Conservation (phyloP, 2,888 invertebrate species). For the Parochlus steinenii region DNA sequence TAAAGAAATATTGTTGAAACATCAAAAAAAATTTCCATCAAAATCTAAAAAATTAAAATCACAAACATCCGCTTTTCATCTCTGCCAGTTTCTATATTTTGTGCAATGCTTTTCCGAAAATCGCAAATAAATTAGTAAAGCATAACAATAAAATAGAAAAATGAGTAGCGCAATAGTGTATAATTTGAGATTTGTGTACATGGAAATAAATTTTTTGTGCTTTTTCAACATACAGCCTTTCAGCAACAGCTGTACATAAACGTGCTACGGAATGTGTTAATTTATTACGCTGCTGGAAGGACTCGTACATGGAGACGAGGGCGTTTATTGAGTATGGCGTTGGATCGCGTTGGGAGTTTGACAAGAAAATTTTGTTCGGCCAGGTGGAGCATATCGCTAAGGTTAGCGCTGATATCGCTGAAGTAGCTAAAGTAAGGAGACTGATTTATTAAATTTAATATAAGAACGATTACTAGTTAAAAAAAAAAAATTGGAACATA, state of each 20-base stretch:
- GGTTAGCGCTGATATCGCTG: conserved; percentile 63
- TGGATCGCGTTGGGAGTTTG: conserved; percentile 84
- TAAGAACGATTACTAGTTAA: neutral
- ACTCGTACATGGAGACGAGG: conserved; percentile 57
- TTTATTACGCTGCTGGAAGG: conserved; percentile 31
- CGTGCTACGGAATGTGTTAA: conserved; percentile 28
- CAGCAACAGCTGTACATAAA: conserved; percentile 23
- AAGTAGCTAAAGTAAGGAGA: conserved; percentile 47
- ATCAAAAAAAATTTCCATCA: no score
- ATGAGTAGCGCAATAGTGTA: no score
- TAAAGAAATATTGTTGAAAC: no score
- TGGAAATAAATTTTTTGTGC: conserved; percentile 2
- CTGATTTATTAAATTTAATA: neutral
- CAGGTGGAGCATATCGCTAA: conserved; percentile 70
- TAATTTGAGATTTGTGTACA: conserved; percentile 1
- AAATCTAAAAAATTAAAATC: no score
- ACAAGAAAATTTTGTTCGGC: conserved; percentile 61
- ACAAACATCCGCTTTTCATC: no score
- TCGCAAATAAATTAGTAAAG: no score
- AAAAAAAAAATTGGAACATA: conserved; percentile 6
- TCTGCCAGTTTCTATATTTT: no score
- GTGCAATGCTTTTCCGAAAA: no score
- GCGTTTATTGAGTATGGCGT: conserved; percentile 79
- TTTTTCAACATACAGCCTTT: conserved; percentile 18
- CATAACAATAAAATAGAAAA: no score